Percentiles rank a stretch among this genome's conserved stretches.
Conservation (phyloP, 2,888 invertebrate genomes). For the Stenoptilia bipunctidactyla region DNA sequence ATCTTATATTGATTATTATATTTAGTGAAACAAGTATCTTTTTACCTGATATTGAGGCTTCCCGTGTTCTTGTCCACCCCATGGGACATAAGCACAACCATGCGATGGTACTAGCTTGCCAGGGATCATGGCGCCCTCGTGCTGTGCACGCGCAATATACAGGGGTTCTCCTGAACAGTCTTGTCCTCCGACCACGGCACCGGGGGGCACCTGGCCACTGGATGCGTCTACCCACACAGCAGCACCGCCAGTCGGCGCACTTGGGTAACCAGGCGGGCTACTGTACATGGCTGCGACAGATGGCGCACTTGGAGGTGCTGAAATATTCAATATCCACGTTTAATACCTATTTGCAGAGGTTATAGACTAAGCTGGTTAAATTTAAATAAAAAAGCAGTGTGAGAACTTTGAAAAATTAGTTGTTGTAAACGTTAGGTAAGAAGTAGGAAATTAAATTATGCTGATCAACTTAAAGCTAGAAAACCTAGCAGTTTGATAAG, state of each 20-base stretch:
- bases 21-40: conserved; percentile 1
- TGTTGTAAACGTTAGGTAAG: conserved; percentile 5
- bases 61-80: conserved; percentile 86
- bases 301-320: conserved; percentile 28
- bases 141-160: conserved; percentile 79
- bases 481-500: too few relatives aligned
- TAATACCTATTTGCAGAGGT: too few relatives aligned
- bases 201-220: conserved; percentile 77
- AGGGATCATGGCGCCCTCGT: conserved; percentile 84
- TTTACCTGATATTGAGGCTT: conserved; percentile 80
- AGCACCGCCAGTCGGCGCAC: conserved; percentile 25
- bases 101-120: conserved; percentile 86
- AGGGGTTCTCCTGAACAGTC: conserved; percentile 71
- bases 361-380: too few relatives aligned
- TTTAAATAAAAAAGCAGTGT: conserved; percentile 14
- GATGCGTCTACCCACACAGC: conserved; percentile 72
- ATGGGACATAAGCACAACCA: conserved; percentile 82
- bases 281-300: conserved; percentile 44
- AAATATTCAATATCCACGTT: background rate
- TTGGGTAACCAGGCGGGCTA: conserved; percentile 10
- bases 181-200: conserved; percentile 77
- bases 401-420: conserved; percentile 14
- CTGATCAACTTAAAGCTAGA: too few relatives aligned
- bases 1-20: too few relatives aligned
- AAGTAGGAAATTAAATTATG: conserved; percentile 4